A percentile compares a stretch with the other conserved stretches of the same genome.
phyloP scores from a whole-genome alignment of 2,113 vertebrate species.

The Barnardius zonarius region DNA sequence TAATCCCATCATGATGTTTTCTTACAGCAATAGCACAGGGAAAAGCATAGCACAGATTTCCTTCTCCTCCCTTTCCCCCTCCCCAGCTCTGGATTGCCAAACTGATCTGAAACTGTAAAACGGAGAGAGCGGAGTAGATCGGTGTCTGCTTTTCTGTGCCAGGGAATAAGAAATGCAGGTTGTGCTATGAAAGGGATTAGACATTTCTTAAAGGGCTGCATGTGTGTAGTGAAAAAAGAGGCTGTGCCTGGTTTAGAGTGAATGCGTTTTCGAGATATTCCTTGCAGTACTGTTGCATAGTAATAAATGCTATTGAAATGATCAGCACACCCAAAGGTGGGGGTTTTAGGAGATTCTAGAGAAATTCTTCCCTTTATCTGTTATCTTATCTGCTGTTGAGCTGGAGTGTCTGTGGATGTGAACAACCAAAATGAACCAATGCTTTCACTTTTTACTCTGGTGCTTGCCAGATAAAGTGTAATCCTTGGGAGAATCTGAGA shows the following conservation, averaged over 20 bases:
- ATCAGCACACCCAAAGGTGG: background rate
- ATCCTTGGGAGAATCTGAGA: constrained; percentile 65
- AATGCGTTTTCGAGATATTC: constrained; percentile 44
- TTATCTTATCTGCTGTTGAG: constrained; percentile 23
- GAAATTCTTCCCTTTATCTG: constrained; percentile 27
- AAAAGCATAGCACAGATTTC: background rate
- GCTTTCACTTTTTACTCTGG: constrained; percentile 68
- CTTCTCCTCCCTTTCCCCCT: background rate
- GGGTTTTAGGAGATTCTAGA: background rate
- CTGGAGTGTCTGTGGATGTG: constrained; percentile 50
- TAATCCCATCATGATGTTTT: constrained; percentile 52
- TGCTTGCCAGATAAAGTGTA: constrained; percentile 61
- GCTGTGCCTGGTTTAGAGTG: background rate
- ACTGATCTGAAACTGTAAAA: constrained; percentile 54
- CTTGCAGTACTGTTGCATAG: background rate
- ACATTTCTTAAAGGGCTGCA: background rate
- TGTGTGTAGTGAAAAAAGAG: background rate
- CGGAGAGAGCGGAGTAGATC: background rate
- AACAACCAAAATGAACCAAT: constrained; percentile 60
- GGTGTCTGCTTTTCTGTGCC: background rate
- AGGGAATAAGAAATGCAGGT: constrained; percentile 27
- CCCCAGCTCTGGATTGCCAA: constrained; percentile 24
- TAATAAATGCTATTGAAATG: background rate
- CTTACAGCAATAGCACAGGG: constrained; percentile 12
- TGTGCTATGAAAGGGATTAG: constrained; percentile 5